Evolutionary conservation across 2,888 invertebrate species (phyloP).

Genomic region (Rhabditoides inermis): DNA sequence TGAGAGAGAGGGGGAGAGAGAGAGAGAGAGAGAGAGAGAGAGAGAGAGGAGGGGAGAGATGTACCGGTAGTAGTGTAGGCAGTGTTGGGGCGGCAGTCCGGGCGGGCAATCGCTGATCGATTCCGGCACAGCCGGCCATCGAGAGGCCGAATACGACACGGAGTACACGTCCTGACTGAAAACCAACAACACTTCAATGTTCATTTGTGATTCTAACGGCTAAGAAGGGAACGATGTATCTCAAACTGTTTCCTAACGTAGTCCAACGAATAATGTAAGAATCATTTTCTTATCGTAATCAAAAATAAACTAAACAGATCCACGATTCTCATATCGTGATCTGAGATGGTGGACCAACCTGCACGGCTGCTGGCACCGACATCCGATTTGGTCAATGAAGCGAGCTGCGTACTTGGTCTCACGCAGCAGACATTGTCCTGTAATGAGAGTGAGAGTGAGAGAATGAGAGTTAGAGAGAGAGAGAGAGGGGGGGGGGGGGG

Average conservation of each 20-base stretch:
- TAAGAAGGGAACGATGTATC: no score
- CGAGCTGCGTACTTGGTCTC: constrained; percentile 33
- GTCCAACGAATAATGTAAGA: no score
- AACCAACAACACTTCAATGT: no score
- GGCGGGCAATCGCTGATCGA: constrained; percentile 35
- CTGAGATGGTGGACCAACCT: constrained; percentile 14
- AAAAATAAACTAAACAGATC: no score
- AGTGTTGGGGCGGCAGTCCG: constrained; percentile 33
- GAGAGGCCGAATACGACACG: constrained; percentile 38
- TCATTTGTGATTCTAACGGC: no score
- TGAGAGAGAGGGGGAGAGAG: neutral
- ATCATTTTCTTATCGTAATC: no score
- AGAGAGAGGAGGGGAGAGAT: no score
- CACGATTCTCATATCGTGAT: neutral
- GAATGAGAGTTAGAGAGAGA: neutral
- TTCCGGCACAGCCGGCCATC: constrained; percentile 38
- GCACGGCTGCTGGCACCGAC: constrained; percentile 47
- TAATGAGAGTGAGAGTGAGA: neutral
- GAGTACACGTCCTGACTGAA: constrained; percentile 44
- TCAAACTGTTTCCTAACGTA: no score
- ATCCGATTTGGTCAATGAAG: constrained; percentile 23
- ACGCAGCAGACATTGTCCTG: constrained; percentile 42
- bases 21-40: neutral
- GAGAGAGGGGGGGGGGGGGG: no score
- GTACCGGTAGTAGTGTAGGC: constrained; percentile 37